Conservation (phyloP, 2,888 invertebrate species). For the Penaeus monodon region DNA sequence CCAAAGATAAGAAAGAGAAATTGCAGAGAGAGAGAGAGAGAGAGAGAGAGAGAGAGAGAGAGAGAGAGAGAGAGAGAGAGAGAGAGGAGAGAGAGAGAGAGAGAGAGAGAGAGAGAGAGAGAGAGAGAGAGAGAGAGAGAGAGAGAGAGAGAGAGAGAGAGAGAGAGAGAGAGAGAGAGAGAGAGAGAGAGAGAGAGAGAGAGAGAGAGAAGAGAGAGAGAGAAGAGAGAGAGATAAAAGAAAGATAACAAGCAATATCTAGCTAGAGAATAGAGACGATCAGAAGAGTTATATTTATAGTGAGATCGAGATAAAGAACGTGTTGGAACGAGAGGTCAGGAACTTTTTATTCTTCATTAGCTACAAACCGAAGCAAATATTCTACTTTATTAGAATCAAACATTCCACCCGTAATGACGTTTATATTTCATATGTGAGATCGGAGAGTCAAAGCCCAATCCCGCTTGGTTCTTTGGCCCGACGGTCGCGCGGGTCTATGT, state of each 20-base stretch:
- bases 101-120: slow-evolving; percentile 6
- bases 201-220: slow-evolving; percentile 11
- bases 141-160: not conserved
- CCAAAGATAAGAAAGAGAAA: not conserved
- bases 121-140: not conserved
- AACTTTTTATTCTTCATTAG: too few species aligned
- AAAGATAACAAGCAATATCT: too few species aligned
- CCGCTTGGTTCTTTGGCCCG: too few species aligned
- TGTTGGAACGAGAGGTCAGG: too few species aligned
- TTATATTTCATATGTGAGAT: too few species aligned
- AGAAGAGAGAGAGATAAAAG: slow-evolving; percentile 11
- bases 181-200: slow-evolving; percentile 11
- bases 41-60: not conserved
- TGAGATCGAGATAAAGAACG: too few species aligned
- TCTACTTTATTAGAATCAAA: too few species aligned
- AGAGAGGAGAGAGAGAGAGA: not conserved
- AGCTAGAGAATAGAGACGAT: too few species aligned
- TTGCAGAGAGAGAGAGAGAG: not conserved
- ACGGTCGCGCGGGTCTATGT: too few species aligned
- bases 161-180: not conserved
- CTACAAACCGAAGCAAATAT: not conserved
- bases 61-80: not conserved
- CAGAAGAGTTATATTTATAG: too few species aligned
- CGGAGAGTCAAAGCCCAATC: too few species aligned
- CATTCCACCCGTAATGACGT: too few species aligned